Base-by-base conservation (phyloP, 1,140 invertebrate genomes). In the Bombus balteatus region DNA sequence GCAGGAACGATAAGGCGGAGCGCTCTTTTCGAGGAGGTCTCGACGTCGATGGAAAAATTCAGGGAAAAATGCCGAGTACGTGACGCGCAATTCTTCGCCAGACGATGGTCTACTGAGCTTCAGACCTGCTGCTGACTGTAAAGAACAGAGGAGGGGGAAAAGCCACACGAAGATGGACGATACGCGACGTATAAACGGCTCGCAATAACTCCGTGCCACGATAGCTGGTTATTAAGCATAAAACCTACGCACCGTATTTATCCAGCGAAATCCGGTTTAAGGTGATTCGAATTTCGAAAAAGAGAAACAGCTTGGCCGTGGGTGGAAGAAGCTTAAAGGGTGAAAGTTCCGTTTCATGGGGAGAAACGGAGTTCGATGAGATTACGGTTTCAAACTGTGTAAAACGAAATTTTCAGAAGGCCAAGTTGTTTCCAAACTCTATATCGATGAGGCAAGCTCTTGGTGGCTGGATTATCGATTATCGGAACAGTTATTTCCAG, bases 111-210 rank as follows among this genome's bases (percentile, higher is more conserved):
- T 47, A 77, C 74, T 78, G 74, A 13, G 78, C n/a, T 22, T 53
- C 47, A 53, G 47, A 53, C 47, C 5, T 53, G 62, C 10, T 28
- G 12, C 41, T n/a, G 3, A 5, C 10, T 9, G 2, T 1, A 41
- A 41, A 22, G 8, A 18, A 34, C 18, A 34, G 32, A 57, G 25
- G 13, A 59, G 22, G 18, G 59, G 37, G 75, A 41, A 34, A 22
- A 28, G 12, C 22, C 9, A n/a, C 37, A 41, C 39, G 77, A 74
- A 47, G 57, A 53, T 81, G 75, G 47, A 15, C 37, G 57, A 79
- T 39, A 18, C 71, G 57, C n/a, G 18, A n/a, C 15, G 32, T 71
- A 72, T 81, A 77, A 47, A 75, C 37, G 78, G 41, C 83, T 74
- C 28, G 13, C 18, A 4, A 28, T 72, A 77, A 88, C 59, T 88